Evolutionary conservation across 2,797 vertebrate species (phyloP).

Genomic region (Uromys caudimaculatus): DNA sequence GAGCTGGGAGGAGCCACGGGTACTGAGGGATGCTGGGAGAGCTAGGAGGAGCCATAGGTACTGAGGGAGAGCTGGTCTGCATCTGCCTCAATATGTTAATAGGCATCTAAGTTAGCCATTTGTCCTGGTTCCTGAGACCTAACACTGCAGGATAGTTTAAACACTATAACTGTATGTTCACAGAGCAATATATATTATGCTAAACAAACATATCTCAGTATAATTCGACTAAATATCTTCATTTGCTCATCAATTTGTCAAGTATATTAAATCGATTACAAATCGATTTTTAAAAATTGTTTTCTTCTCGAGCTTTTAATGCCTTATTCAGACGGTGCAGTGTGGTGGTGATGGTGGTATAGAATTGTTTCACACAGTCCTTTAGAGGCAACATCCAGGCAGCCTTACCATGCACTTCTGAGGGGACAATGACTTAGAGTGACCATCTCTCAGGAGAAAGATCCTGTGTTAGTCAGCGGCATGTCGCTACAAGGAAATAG

Average conservation of each 20-base stretch:
- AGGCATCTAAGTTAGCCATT: background rate
- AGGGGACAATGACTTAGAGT: background rate
- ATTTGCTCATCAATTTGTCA: slow-evolving; percentile 30
- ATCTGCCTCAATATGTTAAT: background rate
- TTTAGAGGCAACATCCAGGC: background rate
- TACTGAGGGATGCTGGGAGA: background rate
- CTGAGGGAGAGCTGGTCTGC: background rate
- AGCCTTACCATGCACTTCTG: background rate
- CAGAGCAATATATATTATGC: slow-evolving; percentile 9
- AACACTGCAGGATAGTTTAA: slow-evolving; percentile 32
- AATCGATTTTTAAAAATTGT: background rate
- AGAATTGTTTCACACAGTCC: background rate
- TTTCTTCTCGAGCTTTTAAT: background rate
- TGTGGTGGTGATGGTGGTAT: background rate
- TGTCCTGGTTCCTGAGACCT: background rate
- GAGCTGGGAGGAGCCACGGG: too few relatives aligned
- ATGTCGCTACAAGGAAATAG: background rate
- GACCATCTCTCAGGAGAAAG: background rate
- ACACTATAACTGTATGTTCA: background rate
- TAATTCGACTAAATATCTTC: slow-evolving; percentile 23
- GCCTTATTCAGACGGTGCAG: background rate
- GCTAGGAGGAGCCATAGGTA: background rate
- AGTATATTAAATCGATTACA: background rate
- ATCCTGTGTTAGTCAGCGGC: background rate
- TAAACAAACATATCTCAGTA: background rate